These are phyloP conservation scores for Zaprionus camerounensis DNA, from an alignment of 1,140 invertebrate species.

Conservation along the genomic window DNA sequence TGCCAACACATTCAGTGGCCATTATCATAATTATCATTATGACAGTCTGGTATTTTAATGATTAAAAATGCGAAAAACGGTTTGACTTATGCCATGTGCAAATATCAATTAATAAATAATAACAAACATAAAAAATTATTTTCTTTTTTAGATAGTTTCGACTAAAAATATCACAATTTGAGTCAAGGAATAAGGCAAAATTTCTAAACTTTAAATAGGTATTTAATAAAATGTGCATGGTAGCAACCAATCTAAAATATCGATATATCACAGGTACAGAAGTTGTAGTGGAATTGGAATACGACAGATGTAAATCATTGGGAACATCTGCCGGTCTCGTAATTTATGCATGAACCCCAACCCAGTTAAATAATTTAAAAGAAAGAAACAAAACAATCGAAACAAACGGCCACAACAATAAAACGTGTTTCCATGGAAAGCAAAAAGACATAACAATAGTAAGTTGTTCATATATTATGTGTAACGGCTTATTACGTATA, in stretches of 20 bases:
- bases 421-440: constrained; percentile 43
- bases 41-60: constrained; percentile 13
- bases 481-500: constrained; percentile 40
- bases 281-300: constrained; percentile 2
- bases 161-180: background rate
- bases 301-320: background rate
- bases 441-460: constrained; percentile 13
- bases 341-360: constrained; percentile 47
- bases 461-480: constrained; percentile 3
- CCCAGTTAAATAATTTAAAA: constrained; percentile 41
- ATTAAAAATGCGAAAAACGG: background rate
- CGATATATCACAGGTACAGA: background rate
- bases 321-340: constrained; percentile 35
- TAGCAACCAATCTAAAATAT: background rate
- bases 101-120: background rate
- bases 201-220: too few species aligned
- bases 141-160: background rate
- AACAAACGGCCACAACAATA: background rate
- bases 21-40: constrained; percentile 40
- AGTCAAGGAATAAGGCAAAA: too few species aligned
- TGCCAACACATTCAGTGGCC: constrained; percentile 32
- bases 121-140: background rate
- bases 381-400: constrained; percentile 12
- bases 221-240: too few species aligned
- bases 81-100: background rate